Conservation (phyloP, 1,140 invertebrate species). For the Venturia canescens region DNA sequence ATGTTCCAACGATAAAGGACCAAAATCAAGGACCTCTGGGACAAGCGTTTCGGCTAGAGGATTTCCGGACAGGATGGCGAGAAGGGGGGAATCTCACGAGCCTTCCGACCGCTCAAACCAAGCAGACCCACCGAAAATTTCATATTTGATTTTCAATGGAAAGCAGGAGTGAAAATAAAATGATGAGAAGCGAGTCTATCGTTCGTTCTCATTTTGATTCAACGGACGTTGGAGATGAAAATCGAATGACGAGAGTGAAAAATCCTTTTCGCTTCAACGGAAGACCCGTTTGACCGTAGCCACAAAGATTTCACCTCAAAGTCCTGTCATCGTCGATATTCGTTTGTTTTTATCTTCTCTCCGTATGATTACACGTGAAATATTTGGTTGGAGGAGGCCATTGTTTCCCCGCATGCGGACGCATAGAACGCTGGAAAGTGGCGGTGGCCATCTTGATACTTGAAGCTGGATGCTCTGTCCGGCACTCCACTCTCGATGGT, state of each 20-base stretch:
- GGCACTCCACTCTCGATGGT: slow-evolving; percentile 20
- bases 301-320: background rate
- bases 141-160: no score
- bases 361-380: slow-evolving; percentile 3
- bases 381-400: background rate
- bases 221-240: no score
- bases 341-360: background rate
- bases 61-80: background rate
- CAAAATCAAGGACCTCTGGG: slow-evolving; percentile 47
- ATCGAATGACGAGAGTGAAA: no score
- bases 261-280: no score
- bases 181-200: no score
- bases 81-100: background rate
- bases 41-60: slow-evolving; percentile 50
- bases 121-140: no score
- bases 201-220: no score
- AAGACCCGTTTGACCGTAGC: background rate
- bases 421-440: background rate
- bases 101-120: no score
- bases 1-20: slow-evolving; percentile 35
- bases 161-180: no score
- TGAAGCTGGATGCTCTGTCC: background rate
- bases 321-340: background rate
- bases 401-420: background rate
- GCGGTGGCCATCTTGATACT: slow-evolving; percentile 5